phyloP scores from a whole-genome alignment of 2,113 vertebrate species.

The Eptesicus fuscus region DNA sequence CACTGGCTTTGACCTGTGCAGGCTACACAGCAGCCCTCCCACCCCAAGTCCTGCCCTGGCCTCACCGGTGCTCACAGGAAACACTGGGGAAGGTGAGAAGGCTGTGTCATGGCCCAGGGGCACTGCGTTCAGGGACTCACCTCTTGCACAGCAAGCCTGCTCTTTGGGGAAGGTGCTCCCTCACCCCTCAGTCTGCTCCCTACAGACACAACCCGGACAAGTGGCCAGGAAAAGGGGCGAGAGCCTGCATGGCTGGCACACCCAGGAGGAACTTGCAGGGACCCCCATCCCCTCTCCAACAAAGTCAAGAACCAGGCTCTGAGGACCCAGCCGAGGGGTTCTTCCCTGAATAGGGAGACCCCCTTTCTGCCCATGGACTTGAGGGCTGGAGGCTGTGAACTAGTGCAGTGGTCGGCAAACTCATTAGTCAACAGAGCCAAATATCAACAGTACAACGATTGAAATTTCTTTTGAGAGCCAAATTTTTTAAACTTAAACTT shows the following conservation, averaged over 20 bases:
- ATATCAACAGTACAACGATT: too few species aligned
- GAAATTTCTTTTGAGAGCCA: too few species aligned
- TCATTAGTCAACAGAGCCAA: too few species aligned
- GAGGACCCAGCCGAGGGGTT: not conserved
- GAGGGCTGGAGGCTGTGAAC: not conserved
- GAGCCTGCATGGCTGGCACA: not conserved
- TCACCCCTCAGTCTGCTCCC: not conserved
- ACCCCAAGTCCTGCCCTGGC: not conserved
- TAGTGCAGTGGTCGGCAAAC: too few species aligned
- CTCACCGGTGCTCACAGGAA: not conserved
- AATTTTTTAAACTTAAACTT: too few species aligned
- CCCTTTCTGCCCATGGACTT: not conserved
- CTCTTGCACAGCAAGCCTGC: not conserved
- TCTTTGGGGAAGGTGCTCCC: not conserved
- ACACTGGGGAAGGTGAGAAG: fast-evolving
- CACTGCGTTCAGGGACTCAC: too few species aligned
- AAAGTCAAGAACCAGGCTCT: not conserved
- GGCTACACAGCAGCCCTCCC: not conserved
- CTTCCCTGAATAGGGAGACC: not conserved
- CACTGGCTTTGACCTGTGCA: not conserved
- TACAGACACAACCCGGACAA: not conserved
- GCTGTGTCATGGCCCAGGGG: too few species aligned
- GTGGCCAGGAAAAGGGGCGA: not conserved
- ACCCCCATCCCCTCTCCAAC: not conserved
- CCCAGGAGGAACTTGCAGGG: not conserved